phyloP scores from a whole-genome alignment of 2,888 invertebrate species.

The Blastobasis lacticolella region DNA sequence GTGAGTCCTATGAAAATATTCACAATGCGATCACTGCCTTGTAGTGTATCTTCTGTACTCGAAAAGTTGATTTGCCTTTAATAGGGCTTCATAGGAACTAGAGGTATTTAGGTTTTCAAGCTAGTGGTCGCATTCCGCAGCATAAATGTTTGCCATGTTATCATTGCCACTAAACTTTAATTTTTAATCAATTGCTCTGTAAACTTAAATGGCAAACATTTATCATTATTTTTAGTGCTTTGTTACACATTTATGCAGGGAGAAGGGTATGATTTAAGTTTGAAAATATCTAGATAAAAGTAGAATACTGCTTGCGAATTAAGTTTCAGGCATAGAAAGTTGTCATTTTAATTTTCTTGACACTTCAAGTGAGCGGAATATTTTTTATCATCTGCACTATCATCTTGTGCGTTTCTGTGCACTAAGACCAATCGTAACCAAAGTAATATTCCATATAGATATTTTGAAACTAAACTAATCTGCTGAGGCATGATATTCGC shows the following conservation, averaged over 20 bases:
- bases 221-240: background rate
- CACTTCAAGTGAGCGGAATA: too few species aligned
- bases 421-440: too few species aligned
- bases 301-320: background rate
- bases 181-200: conserved; percentile 12
- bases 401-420: too few species aligned
- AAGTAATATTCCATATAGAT: conserved; percentile 10
- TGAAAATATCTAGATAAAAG: conserved; percentile 11
- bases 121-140: conserved; percentile 18
- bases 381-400: too few species aligned
- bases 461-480: conserved; percentile 19
- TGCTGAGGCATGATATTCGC: conserved; percentile 28
- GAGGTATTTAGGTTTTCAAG: too few species aligned
- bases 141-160: conserved; percentile 9
- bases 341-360: too few species aligned
- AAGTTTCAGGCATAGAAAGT: too few species aligned
- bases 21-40: conserved; percentile 17
- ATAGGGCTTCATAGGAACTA: too few species aligned
- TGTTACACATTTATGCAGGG: background rate
- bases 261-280: background rate
- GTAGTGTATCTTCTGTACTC: too few species aligned
- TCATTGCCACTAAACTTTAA: conserved; percentile 17
- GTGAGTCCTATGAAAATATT: conserved; percentile 63
- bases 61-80: too few species aligned
- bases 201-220: conserved; percentile 1